Conservation (phyloP, 2,797 vertebrate genomes). For the Chelmon rostratus region DNA sequence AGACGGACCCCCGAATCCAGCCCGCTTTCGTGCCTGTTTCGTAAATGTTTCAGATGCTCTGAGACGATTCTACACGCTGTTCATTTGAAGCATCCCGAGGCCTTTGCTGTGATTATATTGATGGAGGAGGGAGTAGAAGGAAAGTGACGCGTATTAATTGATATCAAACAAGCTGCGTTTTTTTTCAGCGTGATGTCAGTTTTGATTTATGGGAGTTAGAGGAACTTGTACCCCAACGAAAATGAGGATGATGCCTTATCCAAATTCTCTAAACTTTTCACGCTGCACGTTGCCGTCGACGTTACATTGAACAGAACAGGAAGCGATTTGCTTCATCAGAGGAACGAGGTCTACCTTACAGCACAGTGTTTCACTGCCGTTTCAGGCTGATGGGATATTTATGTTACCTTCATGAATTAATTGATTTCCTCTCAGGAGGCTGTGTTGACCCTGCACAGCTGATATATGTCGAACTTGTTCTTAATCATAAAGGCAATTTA, state of each 20-base stretch:
- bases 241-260: neutral
- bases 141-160: slow-evolving; percentile 46
- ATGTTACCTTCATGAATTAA: neutral
- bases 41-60: too few species aligned
- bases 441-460: neutral
- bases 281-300: neutral
- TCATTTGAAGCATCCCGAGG: neutral
- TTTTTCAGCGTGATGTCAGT: too few species aligned
- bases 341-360: neutral
- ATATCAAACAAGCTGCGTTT: slow-evolving; percentile 13
- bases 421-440: neutral
- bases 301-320: neutral
- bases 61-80: neutral
- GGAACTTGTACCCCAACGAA: slow-evolving; percentile 11
- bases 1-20: too few species aligned
- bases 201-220: slow-evolving; percentile 53
- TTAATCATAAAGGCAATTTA: neutral
- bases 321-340: neutral
- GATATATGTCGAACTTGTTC: neutral
- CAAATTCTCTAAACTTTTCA: neutral
- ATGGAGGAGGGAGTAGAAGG: slow-evolving; percentile 9
- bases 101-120: slow-evolving; percentile 20
- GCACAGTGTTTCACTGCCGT: neutral
- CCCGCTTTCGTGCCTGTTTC: too few species aligned
- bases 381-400: neutral